phyloP scores from a whole-genome alignment of 2,113 vertebrate species.

The Labeo catla region DNA sequence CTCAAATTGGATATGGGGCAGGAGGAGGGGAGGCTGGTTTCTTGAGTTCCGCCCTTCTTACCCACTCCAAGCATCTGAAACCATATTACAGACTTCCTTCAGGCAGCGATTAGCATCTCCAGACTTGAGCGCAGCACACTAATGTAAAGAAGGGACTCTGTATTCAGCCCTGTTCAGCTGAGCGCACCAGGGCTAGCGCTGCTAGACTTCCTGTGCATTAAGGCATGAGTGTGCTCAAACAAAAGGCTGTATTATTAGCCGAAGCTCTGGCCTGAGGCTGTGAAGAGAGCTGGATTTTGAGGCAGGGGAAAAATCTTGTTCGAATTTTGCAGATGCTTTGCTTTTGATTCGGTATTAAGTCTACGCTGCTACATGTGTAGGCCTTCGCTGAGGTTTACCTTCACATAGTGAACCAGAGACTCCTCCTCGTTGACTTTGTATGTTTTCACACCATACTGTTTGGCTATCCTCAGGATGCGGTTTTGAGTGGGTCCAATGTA shows the following conservation, averaged over 20 bases:
- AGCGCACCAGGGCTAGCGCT: background rate
- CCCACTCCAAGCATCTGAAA: constrained; percentile 68
- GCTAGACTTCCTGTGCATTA: constrained; percentile 27
- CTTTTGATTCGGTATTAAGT: background rate
- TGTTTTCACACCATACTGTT: constrained; percentile 88
- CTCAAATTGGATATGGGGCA: constrained; percentile 65
- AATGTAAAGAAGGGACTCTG: constrained; percentile 49
- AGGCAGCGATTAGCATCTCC: constrained; percentile 72
- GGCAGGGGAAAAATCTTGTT: background rate
- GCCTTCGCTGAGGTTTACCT: constrained; percentile 72
- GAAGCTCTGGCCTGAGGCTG: background rate
- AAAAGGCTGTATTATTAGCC: constrained; percentile 22
- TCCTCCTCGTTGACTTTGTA: constrained; percentile 96
- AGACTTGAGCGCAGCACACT: constrained; percentile 47
- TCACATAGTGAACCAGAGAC: constrained; percentile 84
- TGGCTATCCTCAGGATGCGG: constrained; percentile 88
- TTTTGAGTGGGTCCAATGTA: constrained; percentile 97
- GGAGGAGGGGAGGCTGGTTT: constrained; percentile 36
- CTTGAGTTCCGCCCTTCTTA: constrained; percentile 50
- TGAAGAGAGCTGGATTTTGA: background rate
- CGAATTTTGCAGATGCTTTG: background rate
- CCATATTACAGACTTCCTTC: constrained; percentile 66
- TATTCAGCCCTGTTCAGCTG: background rate
- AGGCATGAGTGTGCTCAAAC: constrained; percentile 14
- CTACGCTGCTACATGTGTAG: background rate